Percentiles rank a stretch among this genome's conserved stretches.
Conservation (phyloP, 2,797 vertebrate species). For the Stomatorhinus walkeri region DNA sequence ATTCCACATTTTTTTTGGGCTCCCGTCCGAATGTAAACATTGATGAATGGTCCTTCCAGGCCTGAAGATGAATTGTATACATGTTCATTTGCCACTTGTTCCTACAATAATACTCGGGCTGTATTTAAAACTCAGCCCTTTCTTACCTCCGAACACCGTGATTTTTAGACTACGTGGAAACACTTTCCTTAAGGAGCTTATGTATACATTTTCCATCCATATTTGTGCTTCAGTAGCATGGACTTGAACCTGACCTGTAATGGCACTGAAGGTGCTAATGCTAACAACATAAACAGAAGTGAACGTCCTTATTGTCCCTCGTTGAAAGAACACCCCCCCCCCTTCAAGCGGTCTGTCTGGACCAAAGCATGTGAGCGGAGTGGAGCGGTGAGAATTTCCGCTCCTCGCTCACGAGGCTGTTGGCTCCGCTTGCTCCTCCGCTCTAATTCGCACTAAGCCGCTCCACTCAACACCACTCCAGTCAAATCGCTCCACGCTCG, state of each 20-base stretch:
- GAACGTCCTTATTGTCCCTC: background rate
- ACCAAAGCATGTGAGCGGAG: background rate
- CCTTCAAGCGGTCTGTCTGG: background rate
- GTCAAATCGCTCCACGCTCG: too few relatives aligned
- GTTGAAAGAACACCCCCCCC: background rate
- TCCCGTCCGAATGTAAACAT: background rate
- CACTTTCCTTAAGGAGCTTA: background rate
- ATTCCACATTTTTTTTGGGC: background rate
- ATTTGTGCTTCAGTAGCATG: background rate
- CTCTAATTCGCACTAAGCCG: too few relatives aligned
- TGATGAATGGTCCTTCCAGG: background rate
- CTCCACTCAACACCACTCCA: too few relatives aligned
- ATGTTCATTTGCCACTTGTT: background rate
- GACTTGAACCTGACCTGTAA: background rate
- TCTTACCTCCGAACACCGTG: background rate
- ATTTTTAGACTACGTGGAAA: background rate
- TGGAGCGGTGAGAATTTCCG: too few relatives aligned
- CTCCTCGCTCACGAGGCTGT: too few relatives aligned
- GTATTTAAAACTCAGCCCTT: background rate
- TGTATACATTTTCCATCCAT: background rate
- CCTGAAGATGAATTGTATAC: background rate
- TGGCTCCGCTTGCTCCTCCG: too few relatives aligned
- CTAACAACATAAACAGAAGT: background rate
- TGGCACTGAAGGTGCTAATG: background rate
- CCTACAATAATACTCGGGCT: background rate